A percentile compares a stretch with the other conserved stretches of the same genome.
These are phyloP conservation scores for Dilophus febrilis DNA, from an alignment of 2,888 invertebrate genomes.

Conservation along the genomic window DNA sequence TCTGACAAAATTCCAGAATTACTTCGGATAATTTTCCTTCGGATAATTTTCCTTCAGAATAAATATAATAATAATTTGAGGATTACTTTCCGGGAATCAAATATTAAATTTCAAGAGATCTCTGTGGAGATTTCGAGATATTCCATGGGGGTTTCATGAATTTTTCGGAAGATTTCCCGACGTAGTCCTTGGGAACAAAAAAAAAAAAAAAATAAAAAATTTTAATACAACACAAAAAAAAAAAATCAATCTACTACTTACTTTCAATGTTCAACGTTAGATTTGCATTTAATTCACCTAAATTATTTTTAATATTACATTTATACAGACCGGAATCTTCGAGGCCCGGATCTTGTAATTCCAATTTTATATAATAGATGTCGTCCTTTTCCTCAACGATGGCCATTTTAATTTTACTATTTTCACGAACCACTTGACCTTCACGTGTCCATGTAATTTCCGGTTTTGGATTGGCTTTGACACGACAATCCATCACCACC, in stretches of 20 bases:
- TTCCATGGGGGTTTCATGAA: not conserved
- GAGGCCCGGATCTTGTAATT: conserved; percentile 76
- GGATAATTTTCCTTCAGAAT: too few species aligned
- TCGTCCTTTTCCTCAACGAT: conserved; percentile 60
- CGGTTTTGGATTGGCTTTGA: conserved; percentile 66
- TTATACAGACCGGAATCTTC: conserved; percentile 97
- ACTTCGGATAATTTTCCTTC: too few species aligned
- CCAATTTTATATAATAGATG: conserved; percentile 72
- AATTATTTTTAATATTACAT: conserved; percentile 89
- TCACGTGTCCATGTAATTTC: conserved; percentile 71
- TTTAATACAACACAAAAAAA: not conserved
- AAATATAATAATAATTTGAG: too few species aligned
- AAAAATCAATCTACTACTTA: conserved; percentile 33
- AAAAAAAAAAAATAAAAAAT: not conserved
- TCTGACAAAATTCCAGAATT: too few species aligned
- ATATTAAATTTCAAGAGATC: too few species aligned
- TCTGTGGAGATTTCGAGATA: too few species aligned
- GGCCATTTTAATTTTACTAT: conserved; percentile 59
- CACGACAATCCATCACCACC: conserved; percentile 76
- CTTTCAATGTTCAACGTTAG: conserved; percentile 96
- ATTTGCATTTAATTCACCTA: conserved; percentile 94
- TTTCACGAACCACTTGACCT: conserved; percentile 60
- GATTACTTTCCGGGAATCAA: too few species aligned
- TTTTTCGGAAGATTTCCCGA: not conserved
- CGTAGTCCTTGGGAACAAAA: not conserved